Conservation (phyloP, 2,113 vertebrate genomes). For the Strix uralensis region DNA sequence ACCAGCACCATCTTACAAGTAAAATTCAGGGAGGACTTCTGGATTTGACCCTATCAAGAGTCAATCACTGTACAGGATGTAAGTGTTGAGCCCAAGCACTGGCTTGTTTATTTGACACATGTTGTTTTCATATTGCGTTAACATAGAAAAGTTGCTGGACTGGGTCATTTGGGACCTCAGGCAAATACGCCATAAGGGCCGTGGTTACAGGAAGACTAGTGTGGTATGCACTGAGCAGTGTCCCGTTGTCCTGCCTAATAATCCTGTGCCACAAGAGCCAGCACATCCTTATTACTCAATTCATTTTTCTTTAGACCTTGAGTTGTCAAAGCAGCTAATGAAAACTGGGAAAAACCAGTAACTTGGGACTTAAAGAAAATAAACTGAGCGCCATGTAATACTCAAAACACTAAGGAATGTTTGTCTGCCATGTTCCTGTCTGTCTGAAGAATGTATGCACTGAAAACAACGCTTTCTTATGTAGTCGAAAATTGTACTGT, state of each 20-base stretch:
- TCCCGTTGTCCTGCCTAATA: neutral
- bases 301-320: neutral
- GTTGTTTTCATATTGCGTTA: neutral
- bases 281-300: neutral
- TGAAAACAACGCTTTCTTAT: slow-evolving; percentile 70
- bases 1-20: neutral
- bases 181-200: neutral
- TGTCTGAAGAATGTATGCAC: slow-evolving; percentile 75
- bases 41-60: neutral
- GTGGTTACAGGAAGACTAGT: neutral
- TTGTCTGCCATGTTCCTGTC: slow-evolving; percentile 40
- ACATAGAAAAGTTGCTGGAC: neutral
- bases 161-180: neutral
- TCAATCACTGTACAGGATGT: neutral
- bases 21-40: neutral
- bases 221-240: neutral
- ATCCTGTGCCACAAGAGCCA: neutral
- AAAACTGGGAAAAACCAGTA: slow-evolving; percentile 7
- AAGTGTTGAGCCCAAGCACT: neutral
- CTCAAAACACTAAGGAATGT: slow-evolving; percentile 28
- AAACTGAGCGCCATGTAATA: neutral
- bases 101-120: neutral
- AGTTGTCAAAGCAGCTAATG: neutral
- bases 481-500: slow-evolving; percentile 71
- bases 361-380: neutral